These are phyloP conservation scores for Bostrychus sinensis DNA, from an alignment of 2,113 vertebrate genomes.

Conservation along the genomic window DNA sequence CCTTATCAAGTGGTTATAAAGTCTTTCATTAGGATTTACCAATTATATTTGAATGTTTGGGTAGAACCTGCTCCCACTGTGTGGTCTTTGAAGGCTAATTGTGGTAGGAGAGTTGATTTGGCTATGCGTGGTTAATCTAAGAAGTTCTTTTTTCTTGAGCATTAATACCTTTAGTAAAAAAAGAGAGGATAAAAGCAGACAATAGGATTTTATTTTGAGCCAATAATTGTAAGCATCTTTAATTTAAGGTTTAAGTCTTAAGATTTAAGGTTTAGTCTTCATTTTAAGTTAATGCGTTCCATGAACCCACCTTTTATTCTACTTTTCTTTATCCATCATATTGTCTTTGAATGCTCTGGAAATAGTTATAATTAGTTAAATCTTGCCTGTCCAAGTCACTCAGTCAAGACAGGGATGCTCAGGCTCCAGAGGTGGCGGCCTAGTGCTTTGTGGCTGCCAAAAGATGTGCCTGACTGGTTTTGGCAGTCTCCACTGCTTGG, in stretches of 20 bases:
- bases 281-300: constrained; percentile 12
- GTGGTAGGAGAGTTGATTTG: constrained; percentile 69
- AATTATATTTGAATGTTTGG: constrained; percentile 57
- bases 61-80: constrained; percentile 76
- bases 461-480: constrained; percentile 84
- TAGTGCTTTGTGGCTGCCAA: constrained; percentile 72
- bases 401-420: constrained; percentile 67
- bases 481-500: constrained; percentile 79
- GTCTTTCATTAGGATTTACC: constrained; percentile 13
- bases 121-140: constrained; percentile 85
- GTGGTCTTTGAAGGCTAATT: constrained; percentile 82
- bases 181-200: constrained; percentile 23
- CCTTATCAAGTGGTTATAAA: constrained; percentile 21
- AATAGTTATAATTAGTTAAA: constrained; percentile 87
- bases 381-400: constrained; percentile 76
- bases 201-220: constrained; percentile 74
- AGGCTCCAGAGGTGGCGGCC: constrained; percentile 70
- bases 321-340: constrained; percentile 61
- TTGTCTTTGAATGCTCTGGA: constrained; percentile 75
- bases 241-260: constrained; percentile 73
- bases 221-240: constrained; percentile 75
- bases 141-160: constrained; percentile 55
- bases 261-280: constrained; percentile 68
- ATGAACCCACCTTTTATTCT: constrained; percentile 31
- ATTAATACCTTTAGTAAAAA: background rate